Conservation (phyloP, 2,888 invertebrate genomes). For the Polyommatus icarus region DNA sequence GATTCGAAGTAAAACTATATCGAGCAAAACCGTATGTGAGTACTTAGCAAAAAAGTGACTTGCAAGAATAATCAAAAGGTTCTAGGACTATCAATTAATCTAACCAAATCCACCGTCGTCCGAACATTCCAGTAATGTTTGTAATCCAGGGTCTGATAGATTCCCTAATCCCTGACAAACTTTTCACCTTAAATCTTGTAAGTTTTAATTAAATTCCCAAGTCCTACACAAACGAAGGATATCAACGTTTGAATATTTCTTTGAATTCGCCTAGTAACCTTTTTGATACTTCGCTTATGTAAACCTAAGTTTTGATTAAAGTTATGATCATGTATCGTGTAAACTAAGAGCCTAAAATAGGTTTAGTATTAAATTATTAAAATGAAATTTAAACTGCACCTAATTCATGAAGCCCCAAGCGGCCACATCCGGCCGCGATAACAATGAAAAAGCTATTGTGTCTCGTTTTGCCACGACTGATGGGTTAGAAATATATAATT, state of each 20-base stretch:
- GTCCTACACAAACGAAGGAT: background rate
- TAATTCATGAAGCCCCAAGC: too few species aligned
- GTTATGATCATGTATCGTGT: background rate
- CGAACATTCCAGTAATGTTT: background rate
- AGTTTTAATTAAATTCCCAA: conserved; percentile 24
- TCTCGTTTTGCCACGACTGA: too few species aligned
- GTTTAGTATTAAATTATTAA: background rate
- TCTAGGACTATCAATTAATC: too few species aligned
- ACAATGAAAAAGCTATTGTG: too few species aligned
- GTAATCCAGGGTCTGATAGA: conserved; percentile 24
- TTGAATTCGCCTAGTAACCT: background rate
- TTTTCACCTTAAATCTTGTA: conserved; percentile 24
- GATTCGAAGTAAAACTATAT: too few species aligned
- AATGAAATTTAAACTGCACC: too few species aligned
- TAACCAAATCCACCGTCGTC: background rate
- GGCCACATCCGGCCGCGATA: too few species aligned
- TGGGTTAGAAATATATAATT: too few species aligned
- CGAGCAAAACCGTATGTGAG: too few species aligned
- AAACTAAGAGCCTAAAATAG: background rate
- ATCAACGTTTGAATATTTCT: conserved; percentile 4
- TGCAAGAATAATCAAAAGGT: too few species aligned
- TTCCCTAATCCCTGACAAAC: conserved; percentile 20
- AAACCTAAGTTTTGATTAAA: background rate
- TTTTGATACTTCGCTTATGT: background rate
- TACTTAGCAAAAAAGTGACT: too few species aligned